Conservation (phyloP, 2,888 invertebrate species). For the Troilus luridus region DNA sequence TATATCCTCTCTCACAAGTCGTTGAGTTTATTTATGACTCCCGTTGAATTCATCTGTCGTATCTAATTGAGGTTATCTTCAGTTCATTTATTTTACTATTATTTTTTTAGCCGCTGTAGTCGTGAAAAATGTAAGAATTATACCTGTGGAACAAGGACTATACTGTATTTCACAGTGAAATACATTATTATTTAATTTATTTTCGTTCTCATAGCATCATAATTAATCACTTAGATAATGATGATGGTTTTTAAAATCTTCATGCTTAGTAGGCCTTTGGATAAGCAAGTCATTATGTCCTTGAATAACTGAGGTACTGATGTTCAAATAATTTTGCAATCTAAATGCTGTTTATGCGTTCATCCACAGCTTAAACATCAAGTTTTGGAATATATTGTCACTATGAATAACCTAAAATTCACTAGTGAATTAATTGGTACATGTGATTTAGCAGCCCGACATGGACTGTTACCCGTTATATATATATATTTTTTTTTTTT, state of each 20-base stretch:
- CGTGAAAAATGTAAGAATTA: neutral
- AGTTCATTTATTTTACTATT: constrained; percentile 8
- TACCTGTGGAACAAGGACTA: neutral
- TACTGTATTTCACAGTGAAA: neutral
- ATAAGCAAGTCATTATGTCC: no score
- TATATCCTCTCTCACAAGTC: neutral
- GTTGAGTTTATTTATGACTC: neutral
- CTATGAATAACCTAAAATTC: no score
- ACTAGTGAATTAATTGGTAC: no score
- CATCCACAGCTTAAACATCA: no score
- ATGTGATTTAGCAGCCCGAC: no score
- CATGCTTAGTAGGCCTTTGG: neutral
- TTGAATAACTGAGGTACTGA: no score
- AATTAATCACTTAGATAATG: neutral
- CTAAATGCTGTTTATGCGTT: no score
- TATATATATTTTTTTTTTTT: no score
- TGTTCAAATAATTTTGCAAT: no score
- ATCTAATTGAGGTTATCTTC: constrained; percentile 34
- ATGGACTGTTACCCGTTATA: no score
- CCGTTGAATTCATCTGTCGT: constrained; percentile 19
- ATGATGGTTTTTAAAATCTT: neutral
- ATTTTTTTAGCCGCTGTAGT: neutral
- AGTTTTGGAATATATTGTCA: no score
- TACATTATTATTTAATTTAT: neutral
- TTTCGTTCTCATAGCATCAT: neutral